Evolutionary conservation across 2,113 vertebrate species (phyloP).

Genomic region (Pica pica): DNA sequence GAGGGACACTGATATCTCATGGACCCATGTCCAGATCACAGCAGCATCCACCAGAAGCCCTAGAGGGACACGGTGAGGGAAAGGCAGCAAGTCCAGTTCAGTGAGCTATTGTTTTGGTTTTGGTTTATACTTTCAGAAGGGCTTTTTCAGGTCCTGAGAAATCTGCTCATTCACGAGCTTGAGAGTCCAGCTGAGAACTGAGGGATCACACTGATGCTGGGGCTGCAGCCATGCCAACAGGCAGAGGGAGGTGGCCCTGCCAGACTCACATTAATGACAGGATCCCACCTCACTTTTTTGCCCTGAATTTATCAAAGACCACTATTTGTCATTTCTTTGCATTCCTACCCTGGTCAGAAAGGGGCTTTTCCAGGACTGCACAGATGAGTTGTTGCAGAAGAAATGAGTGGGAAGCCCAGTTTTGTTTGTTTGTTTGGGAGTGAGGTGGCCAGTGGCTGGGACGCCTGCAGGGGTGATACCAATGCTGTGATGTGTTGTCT

Average conservation of each 20-base stretch:
- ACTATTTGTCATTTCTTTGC: not conserved
- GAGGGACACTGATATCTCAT: not conserved
- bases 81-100: not conserved
- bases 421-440: not conserved
- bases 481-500: not conserved
- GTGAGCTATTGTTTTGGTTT: not conserved
- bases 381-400: not conserved
- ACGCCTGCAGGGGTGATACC: not conserved
- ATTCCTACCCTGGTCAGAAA: not conserved
- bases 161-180: not conserved
- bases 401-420: fast-evolving
- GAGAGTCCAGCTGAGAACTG: not conserved
- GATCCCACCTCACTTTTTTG: fast-evolving
- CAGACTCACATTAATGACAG: not conserved
- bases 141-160: not conserved
- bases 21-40: not conserved
- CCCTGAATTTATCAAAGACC: not conserved
- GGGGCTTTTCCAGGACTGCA: not conserved
- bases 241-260: not conserved
- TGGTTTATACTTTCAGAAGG: not conserved
- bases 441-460: fast-evolving
- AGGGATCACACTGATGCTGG: not conserved
- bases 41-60: not conserved
- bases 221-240: not conserved
- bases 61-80: not conserved